Evolutionary conservation across 2,113 vertebrate genomes (phyloP).

Genomic region (Typhlomys cinereus): DNA sequence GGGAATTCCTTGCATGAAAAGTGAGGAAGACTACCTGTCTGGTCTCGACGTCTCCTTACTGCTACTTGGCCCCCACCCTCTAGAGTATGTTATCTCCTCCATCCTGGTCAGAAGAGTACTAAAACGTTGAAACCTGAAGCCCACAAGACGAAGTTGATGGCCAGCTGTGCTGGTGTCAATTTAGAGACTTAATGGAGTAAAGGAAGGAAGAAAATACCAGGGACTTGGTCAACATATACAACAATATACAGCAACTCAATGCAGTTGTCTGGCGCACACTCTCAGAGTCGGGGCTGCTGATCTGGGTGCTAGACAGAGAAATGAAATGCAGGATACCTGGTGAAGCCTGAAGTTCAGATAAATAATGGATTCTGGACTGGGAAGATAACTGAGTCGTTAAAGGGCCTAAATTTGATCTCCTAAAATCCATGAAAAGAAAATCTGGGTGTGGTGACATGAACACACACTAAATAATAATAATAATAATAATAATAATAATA

Average conservation of each 20-base stretch:
- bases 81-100: neutral
- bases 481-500: too few relatives aligned
- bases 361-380: neutral
- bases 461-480: neutral
- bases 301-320: neutral
- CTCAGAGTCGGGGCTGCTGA: neutral
- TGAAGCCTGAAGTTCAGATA: conserved; percentile 15
- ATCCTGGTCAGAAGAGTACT: neutral
- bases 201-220: neutral
- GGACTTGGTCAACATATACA: neutral
- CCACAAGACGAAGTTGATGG: neutral
- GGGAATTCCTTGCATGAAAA: neutral
- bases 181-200: neutral
- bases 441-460: neutral
- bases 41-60: neutral
- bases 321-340: neutral
- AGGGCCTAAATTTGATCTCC: too few relatives aligned
- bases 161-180: neutral
- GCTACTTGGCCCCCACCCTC: neutral
- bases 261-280: neutral
- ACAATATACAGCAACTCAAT: neutral
- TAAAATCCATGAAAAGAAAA: too few relatives aligned
- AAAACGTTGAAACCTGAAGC: neutral
- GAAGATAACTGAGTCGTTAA: too few relatives aligned
- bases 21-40: neutral